phyloP scores from a whole-genome alignment of 2,888 invertebrate species.

The Tetanocera ferruginea region DNA sequence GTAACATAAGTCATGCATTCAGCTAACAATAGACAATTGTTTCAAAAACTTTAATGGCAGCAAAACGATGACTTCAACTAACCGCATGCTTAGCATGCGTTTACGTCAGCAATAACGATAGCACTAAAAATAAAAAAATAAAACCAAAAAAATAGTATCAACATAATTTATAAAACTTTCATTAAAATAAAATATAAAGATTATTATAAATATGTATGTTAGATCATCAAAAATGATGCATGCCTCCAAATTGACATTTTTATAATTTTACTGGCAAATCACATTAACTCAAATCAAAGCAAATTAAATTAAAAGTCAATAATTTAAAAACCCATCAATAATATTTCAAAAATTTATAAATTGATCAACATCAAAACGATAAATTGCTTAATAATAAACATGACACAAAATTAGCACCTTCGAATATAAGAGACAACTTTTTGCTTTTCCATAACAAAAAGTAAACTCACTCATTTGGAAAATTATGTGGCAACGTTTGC shows the following conservation, averaged over 20 bases:
- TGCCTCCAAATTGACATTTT: no score
- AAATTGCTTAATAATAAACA: no score
- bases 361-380: no score
- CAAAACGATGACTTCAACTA: not conserved
- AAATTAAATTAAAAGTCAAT: no score
- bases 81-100: conserved; percentile 7
- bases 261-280: no score
- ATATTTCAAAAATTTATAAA: not conserved
- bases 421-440: no score
- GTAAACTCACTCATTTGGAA: not conserved
- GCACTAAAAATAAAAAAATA: not conserved
- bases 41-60: not conserved
- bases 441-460: no score
- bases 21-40: not conserved
- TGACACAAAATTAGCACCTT: no score
- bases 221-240: not conserved
- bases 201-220: not conserved
- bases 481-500: not conserved
- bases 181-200: not conserved
- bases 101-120: not conserved
- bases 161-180: not conserved
- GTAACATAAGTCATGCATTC: not conserved
- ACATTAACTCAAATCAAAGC: no score
- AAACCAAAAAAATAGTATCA: not conserved
- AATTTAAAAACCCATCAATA: not conserved